A percentile compares a stretch with the other conserved stretches of the same genome.
Evolutionary conservation across 2,888 invertebrate species (phyloP).

Genomic region (Cyclophora albipunctata): DNA sequence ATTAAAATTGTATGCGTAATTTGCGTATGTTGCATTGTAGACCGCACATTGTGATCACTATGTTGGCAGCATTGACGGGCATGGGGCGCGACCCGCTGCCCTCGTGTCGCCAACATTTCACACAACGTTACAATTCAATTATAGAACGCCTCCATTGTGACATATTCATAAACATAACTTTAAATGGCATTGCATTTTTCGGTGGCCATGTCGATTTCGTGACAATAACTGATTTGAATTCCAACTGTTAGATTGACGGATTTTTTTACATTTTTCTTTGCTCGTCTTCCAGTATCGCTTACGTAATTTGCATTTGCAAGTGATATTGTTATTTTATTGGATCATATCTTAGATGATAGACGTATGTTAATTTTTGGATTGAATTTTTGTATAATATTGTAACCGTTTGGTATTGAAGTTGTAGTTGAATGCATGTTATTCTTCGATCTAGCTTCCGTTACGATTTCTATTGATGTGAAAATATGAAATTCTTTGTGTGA

Average conservation of each 20-base stretch:
- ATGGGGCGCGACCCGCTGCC: constrained; percentile 69
- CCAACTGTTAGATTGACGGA: constrained; percentile 38
- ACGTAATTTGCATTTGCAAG: constrained; percentile 57
- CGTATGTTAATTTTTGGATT: constrained; percentile 62
- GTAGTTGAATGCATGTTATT: constrained; percentile 56
- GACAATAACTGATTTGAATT: constrained; percentile 55
- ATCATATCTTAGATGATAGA: constrained; percentile 66
- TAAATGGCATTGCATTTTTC: constrained; percentile 48
- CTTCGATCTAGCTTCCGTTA: constrained; percentile 64
- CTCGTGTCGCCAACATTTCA: constrained; percentile 47
- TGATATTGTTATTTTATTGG: constrained; percentile 52
- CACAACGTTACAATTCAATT: constrained; percentile 60
- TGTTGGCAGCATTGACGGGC: constrained; percentile 33
- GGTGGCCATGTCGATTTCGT: constrained; percentile 53
- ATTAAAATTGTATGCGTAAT: constrained; percentile 68
- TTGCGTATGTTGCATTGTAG: constrained; percentile 67
- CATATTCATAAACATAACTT: constrained; percentile 52
- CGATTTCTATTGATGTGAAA: constrained; percentile 56
- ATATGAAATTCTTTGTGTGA: constrained; percentile 33
- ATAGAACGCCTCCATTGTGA: constrained; percentile 45
- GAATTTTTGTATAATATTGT: constrained; percentile 33
- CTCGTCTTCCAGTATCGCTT: constrained; percentile 48
- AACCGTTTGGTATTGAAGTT: constrained; percentile 37
- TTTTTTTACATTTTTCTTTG: constrained; percentile 26
- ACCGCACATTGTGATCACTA: constrained; percentile 51